These are phyloP conservation scores for Monochamus alternatus DNA, from an alignment of 2,888 invertebrate genomes.

Conservation along the genomic window DNA sequence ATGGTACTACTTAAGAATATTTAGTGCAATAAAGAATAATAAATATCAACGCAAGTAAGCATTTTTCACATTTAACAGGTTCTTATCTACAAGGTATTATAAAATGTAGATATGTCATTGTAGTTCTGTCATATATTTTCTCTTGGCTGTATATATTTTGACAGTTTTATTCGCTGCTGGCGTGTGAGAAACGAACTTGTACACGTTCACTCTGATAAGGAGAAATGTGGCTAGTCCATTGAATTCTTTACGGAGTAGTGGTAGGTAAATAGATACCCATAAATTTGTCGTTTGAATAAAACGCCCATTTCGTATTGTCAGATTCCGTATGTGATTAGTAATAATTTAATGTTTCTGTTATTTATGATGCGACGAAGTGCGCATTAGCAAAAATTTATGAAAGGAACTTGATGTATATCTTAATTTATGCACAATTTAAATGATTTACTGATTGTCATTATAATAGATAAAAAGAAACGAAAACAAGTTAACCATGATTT, in stretches of 20 bases:
- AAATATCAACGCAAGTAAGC: too few relatives aligned
- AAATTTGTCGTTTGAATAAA: neutral
- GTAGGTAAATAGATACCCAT: neutral
- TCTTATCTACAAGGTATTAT: constrained; percentile 6
- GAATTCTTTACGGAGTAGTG: neutral
- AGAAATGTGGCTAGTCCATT: neutral
- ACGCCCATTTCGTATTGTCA: neutral
- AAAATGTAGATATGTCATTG: constrained; percentile 6
- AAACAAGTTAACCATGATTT: too few relatives aligned
- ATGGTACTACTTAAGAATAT: too few relatives aligned
- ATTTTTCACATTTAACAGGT: constrained; percentile 3
- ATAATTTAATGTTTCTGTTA: neutral
- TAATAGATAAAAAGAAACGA: too few relatives aligned
- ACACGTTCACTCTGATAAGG: constrained; percentile 1
- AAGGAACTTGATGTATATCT: too few relatives aligned
- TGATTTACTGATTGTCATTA: too few relatives aligned
- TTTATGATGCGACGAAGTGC: neutral
- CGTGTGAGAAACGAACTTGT: constrained; percentile 7
- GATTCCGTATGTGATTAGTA: neutral
- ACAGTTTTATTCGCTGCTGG: constrained; percentile 18
- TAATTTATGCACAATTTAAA: too few relatives aligned
- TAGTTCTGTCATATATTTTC: constrained; percentile 5
- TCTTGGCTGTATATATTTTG: constrained; percentile 1
- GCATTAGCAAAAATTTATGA: too few relatives aligned
- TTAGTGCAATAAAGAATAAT: too few relatives aligned